Conservation (phyloP, 2,113 vertebrate species). For the Gymnarchus niloticus region DNA sequence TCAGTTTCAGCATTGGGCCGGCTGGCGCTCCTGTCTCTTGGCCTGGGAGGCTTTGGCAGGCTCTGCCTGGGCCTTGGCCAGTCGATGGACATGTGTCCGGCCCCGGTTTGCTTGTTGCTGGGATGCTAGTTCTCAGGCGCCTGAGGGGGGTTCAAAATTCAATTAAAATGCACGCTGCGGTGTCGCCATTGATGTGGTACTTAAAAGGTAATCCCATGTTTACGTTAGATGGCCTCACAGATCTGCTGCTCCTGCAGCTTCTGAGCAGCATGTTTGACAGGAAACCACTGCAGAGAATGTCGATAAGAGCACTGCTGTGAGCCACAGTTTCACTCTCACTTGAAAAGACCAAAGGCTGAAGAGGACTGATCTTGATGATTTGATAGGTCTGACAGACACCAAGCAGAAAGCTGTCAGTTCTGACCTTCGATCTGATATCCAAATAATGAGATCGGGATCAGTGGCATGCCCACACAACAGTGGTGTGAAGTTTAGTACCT, state of each 20-base stretch:
- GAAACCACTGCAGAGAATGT: background rate
- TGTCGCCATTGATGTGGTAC: background rate
- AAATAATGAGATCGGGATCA: background rate
- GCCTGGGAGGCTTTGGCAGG: background rate
- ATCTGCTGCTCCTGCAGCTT: background rate
- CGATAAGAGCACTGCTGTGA: background rate
- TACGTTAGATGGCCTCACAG: background rate
- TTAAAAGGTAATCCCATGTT: background rate
- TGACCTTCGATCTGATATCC: background rate
- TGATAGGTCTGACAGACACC: background rate
- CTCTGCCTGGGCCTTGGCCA: background rate
- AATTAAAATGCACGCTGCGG: background rate
- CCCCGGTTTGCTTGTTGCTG: background rate
- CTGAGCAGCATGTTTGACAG: background rate
- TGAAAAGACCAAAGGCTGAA: background rate
- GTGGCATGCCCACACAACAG: background rate
- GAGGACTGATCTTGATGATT: background rate
- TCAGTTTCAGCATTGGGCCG: slow-evolving; percentile 5
- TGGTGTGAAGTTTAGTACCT: slow-evolving; percentile 54
- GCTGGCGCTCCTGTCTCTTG: background rate
- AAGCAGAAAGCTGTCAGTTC: background rate
- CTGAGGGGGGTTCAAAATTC: background rate
- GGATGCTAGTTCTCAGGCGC: background rate
- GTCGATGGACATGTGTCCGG: background rate
- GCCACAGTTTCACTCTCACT: background rate